phyloP scores from a whole-genome alignment of 2,888 invertebrate species.

The Sphecodes monilicornis region DNA sequence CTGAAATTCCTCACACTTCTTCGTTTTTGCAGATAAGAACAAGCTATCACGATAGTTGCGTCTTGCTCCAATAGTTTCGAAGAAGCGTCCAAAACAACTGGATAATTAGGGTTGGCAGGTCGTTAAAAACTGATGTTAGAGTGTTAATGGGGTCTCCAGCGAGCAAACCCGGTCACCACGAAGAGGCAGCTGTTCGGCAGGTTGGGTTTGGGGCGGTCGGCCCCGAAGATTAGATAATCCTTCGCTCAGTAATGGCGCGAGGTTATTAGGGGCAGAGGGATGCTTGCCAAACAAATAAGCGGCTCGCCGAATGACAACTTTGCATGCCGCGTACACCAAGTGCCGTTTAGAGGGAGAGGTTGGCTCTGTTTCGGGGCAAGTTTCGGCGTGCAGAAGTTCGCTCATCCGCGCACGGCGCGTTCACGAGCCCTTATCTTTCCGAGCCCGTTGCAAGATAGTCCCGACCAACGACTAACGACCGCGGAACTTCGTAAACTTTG shows the following conservation, averaged over 20 bases:
- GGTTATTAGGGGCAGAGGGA: constrained; percentile 41
- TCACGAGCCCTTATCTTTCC: constrained; percentile 65
- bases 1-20: not conserved
- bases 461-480: constrained; percentile 65
- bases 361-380: constrained; percentile 55
- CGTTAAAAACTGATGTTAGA: not conserved
- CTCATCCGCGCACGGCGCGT: constrained; percentile 62
- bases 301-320: constrained; percentile 56
- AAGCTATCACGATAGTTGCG: not conserved
- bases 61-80: not conserved
- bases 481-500: constrained; percentile 65
- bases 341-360: constrained; percentile 53
- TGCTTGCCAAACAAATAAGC: constrained; percentile 54
- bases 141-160: not conserved
- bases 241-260: constrained; percentile 37
- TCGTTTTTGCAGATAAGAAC: not conserved
- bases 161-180: not conserved
- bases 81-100: not conserved
- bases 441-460: constrained; percentile 53
- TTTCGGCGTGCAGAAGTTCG: constrained; percentile 60
- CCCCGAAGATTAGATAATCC: constrained; percentile 40
- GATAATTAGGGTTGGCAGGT: not conserved
- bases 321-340: constrained; percentile 37
- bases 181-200: constrained; percentile 29
- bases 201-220: constrained; percentile 6